Evolutionary conservation across 1,140 invertebrate species (phyloP).

Genomic region (Microplitis demolitor): DNA sequence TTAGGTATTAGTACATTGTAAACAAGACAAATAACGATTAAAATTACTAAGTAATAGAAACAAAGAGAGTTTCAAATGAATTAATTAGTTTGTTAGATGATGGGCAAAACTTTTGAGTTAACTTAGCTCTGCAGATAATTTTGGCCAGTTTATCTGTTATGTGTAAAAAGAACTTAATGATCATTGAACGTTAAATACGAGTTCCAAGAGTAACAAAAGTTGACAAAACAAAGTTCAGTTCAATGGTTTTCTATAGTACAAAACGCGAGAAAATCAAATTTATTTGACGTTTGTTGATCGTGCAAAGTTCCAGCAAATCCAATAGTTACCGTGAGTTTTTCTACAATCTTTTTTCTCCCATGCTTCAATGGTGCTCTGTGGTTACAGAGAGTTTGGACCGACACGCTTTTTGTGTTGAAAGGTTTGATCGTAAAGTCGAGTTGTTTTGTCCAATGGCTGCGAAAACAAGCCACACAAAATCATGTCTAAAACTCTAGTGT

Average conservation of each 20-base stretch:
- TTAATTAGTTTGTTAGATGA: no score
- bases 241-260: background rate
- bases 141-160: no score
- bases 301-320: conserved; percentile 20
- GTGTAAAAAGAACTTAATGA: no score
- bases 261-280: conserved; percentile 19
- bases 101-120: no score
- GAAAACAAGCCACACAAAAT: conserved; percentile 11
- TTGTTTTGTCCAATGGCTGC: background rate
- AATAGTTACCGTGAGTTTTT: conserved; percentile 25
- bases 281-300: conserved; percentile 18
- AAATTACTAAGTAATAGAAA: no score
- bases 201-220: no score
- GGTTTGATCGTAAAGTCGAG: background rate
- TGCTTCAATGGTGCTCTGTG: background rate
- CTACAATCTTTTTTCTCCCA: conserved; percentile 21
- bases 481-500: background rate
- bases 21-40: no score
- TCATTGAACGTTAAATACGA: no score
- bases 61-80: no score
- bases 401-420: background rate
- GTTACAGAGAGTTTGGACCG: background rate
- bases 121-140: no score
- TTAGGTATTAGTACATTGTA: no score
- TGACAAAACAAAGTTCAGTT: background rate